Base-by-base conservation (phyloP, 2,888 invertebrate species). In the Psylliodes chrysocephalus region DNA sequence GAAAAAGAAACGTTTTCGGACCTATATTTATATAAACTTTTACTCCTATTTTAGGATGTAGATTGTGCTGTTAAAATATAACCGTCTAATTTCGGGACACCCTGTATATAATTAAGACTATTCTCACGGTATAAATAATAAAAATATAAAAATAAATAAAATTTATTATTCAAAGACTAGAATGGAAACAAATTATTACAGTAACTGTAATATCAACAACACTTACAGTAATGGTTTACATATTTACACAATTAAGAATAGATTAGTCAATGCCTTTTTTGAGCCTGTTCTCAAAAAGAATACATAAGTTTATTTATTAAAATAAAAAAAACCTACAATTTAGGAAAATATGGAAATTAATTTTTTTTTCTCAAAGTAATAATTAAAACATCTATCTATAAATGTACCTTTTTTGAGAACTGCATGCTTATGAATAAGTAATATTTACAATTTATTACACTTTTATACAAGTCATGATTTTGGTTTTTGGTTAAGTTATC, bases 401-500 rank as follows among this genome's bases (percentile, higher is more conserved):
- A n/a, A n/a, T 22, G 22, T 22, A 22, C 14, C 12, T 4, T 35
- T 35, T 35, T 35, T 35, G 35, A 35, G 6, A 35, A 33, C 33
- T 2, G 6, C 14, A 35, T 6, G 30, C 3, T 8, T 8, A 30
- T 10, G 10, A 10, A 8, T 25, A 10, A 10, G 12, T 52, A 22
- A 47, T 68, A 66, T 71, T 46, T 71, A 72, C 69, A 71, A 54
- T 53, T 68, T 63, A 49, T 66, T 63, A 68, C 64, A 68, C 54
- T 62, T 67, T 68, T 70, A 67, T 42, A 15, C 67, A 67, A 46
- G 10, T 38, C 46, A 46, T 30, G 3, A 17, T 38, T 51, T 42
- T 42, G 19, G 12, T 30, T 60, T n/a, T 63, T 59, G 69, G 70
- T 66, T n/a, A 63, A 56, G 35, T 63, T 71, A 72, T 72, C 70